A percentile compares a stretch with the other conserved stretches of the same genome.
phyloP scores from a whole-genome alignment of 1,140 invertebrate species.

The Telenomus remus region DNA sequence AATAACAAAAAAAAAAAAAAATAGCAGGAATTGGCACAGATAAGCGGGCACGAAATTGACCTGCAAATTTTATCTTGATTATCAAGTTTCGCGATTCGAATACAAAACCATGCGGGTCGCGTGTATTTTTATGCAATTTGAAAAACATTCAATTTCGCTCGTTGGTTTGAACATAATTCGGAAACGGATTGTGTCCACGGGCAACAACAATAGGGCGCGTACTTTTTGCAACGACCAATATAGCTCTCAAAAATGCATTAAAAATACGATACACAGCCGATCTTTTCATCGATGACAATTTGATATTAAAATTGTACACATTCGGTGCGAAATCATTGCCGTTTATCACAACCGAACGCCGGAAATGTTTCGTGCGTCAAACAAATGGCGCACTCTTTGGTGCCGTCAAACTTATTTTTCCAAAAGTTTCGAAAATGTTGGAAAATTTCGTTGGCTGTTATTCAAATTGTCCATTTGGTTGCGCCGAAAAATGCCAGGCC shows the following conservation, averaged over 20 bases:
- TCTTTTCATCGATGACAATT: constrained; percentile 5
- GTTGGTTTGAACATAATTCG: not conserved
- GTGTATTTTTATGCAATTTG: not conserved
- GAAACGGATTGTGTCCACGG: not conserved
- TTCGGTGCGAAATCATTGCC: constrained; percentile 4
- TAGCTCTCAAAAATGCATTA: not conserved
- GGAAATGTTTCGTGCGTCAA: constrained; percentile 35
- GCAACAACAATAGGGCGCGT: not conserved
- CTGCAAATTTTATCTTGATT: not conserved
- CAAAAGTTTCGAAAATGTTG: constrained; percentile 30
- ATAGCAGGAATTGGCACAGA: not conserved
- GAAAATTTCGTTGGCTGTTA: constrained; percentile 43
- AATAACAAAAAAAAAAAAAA: not conserved
- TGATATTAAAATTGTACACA: constrained; percentile 10
- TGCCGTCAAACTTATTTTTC: constrained; percentile 25
- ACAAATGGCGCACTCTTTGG: constrained; percentile 31
- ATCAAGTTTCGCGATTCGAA: not conserved
- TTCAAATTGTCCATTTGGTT: constrained; percentile 46
- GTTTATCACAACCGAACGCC: not conserved
- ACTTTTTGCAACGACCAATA: not conserved
- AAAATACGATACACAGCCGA: not conserved
- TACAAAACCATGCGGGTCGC: not conserved
- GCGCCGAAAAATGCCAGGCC: constrained; percentile 21
- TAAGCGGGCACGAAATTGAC: not conserved
- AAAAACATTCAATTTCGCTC: constrained; percentile 6